Evolutionary conservation across 1,140 invertebrate species (phyloP).

Genomic region (Ladona fulva): DNA sequence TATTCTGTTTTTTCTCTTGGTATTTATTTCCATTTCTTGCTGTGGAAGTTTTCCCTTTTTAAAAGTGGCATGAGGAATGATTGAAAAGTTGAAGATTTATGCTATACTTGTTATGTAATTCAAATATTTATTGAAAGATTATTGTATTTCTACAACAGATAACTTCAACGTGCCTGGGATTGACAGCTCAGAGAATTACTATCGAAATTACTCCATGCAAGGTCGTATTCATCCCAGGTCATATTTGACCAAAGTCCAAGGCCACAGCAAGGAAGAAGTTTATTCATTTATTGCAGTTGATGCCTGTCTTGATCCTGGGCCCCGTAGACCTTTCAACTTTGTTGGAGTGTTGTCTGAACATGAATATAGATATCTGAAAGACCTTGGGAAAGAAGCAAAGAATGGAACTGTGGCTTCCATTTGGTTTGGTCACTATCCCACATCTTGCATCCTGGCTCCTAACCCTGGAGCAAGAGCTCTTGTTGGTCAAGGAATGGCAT

Average conservation of each 20-base stretch:
- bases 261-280: slow-evolving; percentile 37
- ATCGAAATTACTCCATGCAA: slow-evolving; percentile 71
- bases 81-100: no score
- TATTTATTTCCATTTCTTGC: no score
- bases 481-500: slow-evolving; percentile 50
- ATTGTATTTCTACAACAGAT: slow-evolving; percentile 49
- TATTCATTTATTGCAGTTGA: slow-evolving; percentile 80
- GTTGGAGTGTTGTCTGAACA: slow-evolving; percentile 61
- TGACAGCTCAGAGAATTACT: slow-evolving; percentile 65
- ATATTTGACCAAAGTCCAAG: slow-evolving; percentile 58
- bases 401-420: slow-evolving; percentile 49
- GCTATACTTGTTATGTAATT: no score
- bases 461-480: slow-evolving; percentile 42
- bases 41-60: no score
- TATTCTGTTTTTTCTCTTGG: no score
- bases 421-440: slow-evolving; percentile 92
- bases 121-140: not conserved
- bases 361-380: slow-evolving; percentile 45
- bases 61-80: no score
- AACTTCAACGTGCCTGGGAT: slow-evolving; percentile 74
- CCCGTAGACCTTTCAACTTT: slow-evolving; percentile 85
- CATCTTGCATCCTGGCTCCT: slow-evolving; percentile 69
- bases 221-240: slow-evolving; percentile 59
- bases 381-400: slow-evolving; percentile 41
- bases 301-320: slow-evolving; percentile 78